These are phyloP conservation scores for Perdita meconis DNA, from an alignment of 2,888 invertebrate species.

Conservation along the genomic window DNA sequence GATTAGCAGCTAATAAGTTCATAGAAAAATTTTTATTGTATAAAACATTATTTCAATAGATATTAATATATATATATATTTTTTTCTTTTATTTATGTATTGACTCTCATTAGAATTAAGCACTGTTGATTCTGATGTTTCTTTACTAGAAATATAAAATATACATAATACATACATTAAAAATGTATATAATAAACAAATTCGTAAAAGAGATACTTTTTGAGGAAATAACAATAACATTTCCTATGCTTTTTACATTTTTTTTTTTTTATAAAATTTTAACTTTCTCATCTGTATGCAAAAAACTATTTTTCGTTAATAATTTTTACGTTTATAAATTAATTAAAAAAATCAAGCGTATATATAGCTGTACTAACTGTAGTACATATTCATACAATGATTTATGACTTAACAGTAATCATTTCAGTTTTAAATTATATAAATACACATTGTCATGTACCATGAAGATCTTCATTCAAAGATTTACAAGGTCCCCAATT, in stretches of 20 bases:
- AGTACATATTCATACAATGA: slow-evolving; percentile 6
- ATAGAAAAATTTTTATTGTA: neutral
- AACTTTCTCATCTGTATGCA: slow-evolving; percentile 2
- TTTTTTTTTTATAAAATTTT: slow-evolving; percentile 23
- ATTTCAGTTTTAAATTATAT: slow-evolving; percentile 22
- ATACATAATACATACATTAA: slow-evolving; percentile 31
- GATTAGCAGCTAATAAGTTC: neutral
- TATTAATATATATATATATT: too few relatives aligned
- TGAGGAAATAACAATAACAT: slow-evolving; percentile 15
- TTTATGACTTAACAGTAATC: neutral
- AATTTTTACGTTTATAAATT: slow-evolving; percentile 16
- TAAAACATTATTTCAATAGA: slow-evolving; percentile 1
- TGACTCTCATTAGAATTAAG: slow-evolving; percentile 8
- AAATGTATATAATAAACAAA: slow-evolving; percentile 37
- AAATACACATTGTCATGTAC: slow-evolving; percentile 21
- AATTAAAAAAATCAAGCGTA: slow-evolving; percentile 22
- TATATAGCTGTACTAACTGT: neutral
- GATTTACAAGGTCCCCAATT: slow-evolving; percentile 13
- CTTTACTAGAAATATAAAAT: slow-evolving; percentile 13
- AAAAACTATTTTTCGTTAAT: slow-evolving; percentile 22
- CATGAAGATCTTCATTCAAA: slow-evolving; percentile 16
- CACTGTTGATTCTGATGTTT: slow-evolving; percentile 5
- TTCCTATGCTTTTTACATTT: slow-evolving; percentile 13
- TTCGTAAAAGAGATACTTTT: slow-evolving; percentile 18
- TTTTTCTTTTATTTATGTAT: slow-evolving; percentile 1